Evolutionary conservation across 53 echinoderm and acorn worm genomes (phyloP).

Genomic region (Mesocentrotus franciscanus): DNA sequence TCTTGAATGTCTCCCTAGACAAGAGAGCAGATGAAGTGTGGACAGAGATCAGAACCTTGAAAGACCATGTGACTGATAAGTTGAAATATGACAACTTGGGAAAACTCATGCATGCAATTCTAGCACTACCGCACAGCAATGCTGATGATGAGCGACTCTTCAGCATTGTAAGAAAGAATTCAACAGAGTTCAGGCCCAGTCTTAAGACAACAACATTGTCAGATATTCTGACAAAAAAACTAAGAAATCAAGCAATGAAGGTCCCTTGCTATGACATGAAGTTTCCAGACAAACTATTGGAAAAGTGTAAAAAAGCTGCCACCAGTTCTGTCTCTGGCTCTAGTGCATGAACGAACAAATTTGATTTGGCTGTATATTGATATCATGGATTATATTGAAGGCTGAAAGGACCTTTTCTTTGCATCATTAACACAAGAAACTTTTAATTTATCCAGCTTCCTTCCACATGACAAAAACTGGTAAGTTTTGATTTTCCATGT

Average conservation of each 20-base stretch:
- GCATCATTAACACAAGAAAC: too few relatives aligned
- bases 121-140: conserved; percentile 25
- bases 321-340: not conserved
- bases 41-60: not conserved
- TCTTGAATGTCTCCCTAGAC: conserved; percentile 19
- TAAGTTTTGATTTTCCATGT: too few relatives aligned
- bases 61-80: conserved; percentile 19
- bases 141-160: conserved; percentile 9
- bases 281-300: conserved; percentile 10
- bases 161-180: conserved; percentile 34
- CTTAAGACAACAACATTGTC: not conserved
- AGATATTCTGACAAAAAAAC: conserved; percentile 2
- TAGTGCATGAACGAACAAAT: too few relatives aligned
- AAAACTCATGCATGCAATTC: conserved; percentile 27
- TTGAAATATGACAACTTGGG: conserved; percentile 28
- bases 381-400: too few relatives aligned
- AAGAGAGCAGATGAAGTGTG: conserved; percentile 16
- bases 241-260: not conserved
- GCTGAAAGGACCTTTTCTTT: too few relatives aligned
- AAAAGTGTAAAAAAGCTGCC: conserved; percentile 31
- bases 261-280: not conserved
- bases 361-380: too few relatives aligned
- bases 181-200: conserved; percentile 29
- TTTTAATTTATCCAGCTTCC: too few relatives aligned
- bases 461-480: too few relatives aligned